Evolutionary conservation across 2,888 invertebrate genomes (phyloP).

Genomic region (Nomada ruficornis): DNA sequence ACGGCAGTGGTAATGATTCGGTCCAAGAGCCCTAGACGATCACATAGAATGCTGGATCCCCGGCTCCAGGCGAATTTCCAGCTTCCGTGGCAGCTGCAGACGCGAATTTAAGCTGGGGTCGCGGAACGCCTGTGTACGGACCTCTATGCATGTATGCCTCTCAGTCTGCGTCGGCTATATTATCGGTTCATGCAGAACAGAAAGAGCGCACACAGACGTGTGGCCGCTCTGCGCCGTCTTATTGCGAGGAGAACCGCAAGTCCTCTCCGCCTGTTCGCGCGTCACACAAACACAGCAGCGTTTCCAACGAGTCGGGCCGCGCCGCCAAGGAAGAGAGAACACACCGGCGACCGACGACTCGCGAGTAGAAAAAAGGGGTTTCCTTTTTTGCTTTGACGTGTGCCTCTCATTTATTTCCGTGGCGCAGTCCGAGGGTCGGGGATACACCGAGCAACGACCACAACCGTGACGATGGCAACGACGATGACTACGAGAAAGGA

Average conservation of each 20-base stretch:
- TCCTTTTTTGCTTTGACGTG: slow-evolving; percentile 75
- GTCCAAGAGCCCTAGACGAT: slow-evolving; percentile 37
- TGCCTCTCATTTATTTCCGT: slow-evolving; percentile 78
- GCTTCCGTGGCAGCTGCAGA: slow-evolving; percentile 6
- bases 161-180: slow-evolving; percentile 39
- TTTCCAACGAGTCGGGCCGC: slow-evolving; percentile 40
- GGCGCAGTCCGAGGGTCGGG: slow-evolving; percentile 52
- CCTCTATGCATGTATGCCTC: slow-evolving; percentile 4
- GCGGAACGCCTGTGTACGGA: not conserved
- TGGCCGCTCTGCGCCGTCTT: slow-evolving; percentile 11
- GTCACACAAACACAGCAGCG: slow-evolving; percentile 14
- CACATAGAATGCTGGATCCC: slow-evolving; percentile 37
- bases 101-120: slow-evolving; percentile 46
- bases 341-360: slow-evolving; percentile 14
- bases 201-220: slow-evolving; percentile 30
- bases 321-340: slow-evolving; percentile 40
- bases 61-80: slow-evolving; percentile 32
- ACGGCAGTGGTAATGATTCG: slow-evolving; percentile 51
- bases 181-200: slow-evolving; percentile 52
- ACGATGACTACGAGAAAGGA: slow-evolving; percentile 37
- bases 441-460: slow-evolving; percentile 30
- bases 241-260: slow-evolving; percentile 23
- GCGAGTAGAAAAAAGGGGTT: slow-evolving; percentile 52
- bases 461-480: slow-evolving; percentile 5
- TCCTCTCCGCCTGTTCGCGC: not conserved